Percentiles rank a stretch among this genome's conserved stretches.
Evolutionary conservation across 2,888 invertebrate species (phyloP).

Genomic region (Ichneumoninae sp.): DNA sequence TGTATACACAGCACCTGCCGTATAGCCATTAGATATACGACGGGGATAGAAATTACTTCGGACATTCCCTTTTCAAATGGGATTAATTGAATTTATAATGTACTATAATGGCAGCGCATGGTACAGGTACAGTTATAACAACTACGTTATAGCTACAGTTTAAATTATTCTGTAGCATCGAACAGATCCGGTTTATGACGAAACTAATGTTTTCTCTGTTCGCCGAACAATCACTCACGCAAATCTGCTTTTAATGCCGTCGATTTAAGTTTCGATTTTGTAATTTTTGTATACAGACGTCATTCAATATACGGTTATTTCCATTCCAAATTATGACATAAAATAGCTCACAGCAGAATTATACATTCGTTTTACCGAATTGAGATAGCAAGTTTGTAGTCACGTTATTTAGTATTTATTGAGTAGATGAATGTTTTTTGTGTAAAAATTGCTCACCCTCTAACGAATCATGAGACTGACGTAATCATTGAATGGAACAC

Average conservation of each 20-base stretch:
- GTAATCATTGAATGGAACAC: conserved; percentile 10
- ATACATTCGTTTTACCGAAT: not conserved
- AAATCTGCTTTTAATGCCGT: not conserved
- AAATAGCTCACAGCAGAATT: not conserved
- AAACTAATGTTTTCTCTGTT: not conserved
- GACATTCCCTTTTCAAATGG: not conserved
- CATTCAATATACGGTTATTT: not conserved
- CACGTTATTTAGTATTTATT: not conserved
- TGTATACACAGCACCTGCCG: not conserved
- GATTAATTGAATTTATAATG: not conserved
- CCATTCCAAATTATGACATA: not conserved
- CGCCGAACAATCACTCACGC: not conserved
- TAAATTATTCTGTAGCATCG: not conserved
- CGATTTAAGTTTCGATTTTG: not conserved
- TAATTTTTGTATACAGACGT: not conserved
- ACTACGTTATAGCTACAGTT: not conserved
- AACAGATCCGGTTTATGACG: not conserved
- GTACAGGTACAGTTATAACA: not conserved
- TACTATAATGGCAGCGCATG: not conserved
- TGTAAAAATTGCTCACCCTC: conserved; percentile 28
- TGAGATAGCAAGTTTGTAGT: not conserved
- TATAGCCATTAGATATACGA: not conserved
- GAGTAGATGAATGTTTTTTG: not conserved
- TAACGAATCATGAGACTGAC: conserved; percentile 30
- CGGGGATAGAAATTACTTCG: not conserved